Base-by-base conservation (phyloP, 2,888 invertebrate species). In the Malacosoma neustria region DNA sequence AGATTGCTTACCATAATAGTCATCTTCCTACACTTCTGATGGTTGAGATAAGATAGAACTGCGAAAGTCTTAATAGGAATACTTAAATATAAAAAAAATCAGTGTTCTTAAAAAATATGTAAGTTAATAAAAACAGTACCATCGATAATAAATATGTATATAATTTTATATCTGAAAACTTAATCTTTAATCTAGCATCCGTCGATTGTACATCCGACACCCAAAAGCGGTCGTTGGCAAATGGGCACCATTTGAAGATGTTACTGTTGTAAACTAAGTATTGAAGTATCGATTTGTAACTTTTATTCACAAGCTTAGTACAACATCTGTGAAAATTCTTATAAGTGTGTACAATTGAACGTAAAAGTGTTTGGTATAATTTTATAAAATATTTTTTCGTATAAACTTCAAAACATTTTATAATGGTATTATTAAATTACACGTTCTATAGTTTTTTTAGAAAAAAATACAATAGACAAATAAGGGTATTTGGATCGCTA, bases 241-340 rank as follows among this genome's bases (percentile, higher is more conserved):
- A 22, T n/a, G n/a, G n/a, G n/a, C n/a, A 22, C 22, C 5, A 22
- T 22, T 6, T 22, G 5, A 22, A 22, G 22, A 9, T 22, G 9
- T 9, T 9, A 22, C 5, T 22, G 22, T 22, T 7, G 22, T 22
- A 22, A 57, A 54, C 51, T 57, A 53, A 37, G 46, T 45, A 54
- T 58, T 54, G 48, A 54, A 60, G 57, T 58, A 54, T 54, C 59
- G 54, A 49, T 54, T 54, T 40, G 37, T 48, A 63, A 63, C 51
- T 60, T 61, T 57, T 37, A 43, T 45, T 48, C 39, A 39, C 42
- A 41, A 41, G 14, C 45, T 36, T 32, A 40, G 38, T 39, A 41
- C 45, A 42, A 41, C 50, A 47, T 38, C 44, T 45, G 42, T 34
- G 39, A 33, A 42, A 39, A 39, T 41, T 46, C 30, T 14, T 3